Conservation (phyloP, 2,113 vertebrate genomes). For the Psilopsiagon aymara region DNA sequence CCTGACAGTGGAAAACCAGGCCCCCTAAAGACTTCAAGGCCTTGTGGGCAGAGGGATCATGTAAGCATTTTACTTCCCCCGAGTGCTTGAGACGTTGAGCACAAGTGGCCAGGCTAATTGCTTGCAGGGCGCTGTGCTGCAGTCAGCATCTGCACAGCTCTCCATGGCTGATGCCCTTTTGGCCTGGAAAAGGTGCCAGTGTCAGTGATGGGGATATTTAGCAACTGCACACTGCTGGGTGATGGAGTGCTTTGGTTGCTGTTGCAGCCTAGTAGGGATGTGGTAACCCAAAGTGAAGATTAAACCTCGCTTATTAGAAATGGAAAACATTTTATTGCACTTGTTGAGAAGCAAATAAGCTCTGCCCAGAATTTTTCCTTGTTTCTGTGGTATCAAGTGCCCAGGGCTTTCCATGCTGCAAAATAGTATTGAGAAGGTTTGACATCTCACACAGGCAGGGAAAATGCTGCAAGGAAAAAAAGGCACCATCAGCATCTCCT, state of each 20-base stretch:
- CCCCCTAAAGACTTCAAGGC: slow-evolving; percentile 45
- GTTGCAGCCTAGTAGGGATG: background rate
- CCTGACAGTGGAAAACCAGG: slow-evolving; percentile 50
- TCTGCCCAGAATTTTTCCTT: background rate
- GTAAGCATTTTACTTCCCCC: slow-evolving; percentile 36
- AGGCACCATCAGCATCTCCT: background rate
- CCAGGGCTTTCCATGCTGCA: background rate
- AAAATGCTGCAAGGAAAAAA: background rate
- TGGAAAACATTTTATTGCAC: background rate
- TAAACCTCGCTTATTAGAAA: background rate
- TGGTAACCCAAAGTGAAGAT: background rate
- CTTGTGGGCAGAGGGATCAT: background rate
- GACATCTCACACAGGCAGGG: background rate
- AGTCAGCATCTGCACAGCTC: background rate
- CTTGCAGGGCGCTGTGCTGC: background rate
- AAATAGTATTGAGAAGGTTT: background rate
- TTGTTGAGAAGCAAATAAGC: background rate
- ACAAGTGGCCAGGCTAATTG: fast-evolving
- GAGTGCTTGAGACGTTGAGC: background rate
- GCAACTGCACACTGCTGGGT: background rate
- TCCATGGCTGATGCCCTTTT: background rate
- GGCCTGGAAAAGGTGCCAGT: background rate
- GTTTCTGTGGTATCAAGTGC: background rate
- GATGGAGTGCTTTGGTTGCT: background rate
- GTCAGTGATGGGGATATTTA: background rate